phyloP scores from a whole-genome alignment of 2,113 vertebrate genomes.

The Gulo gulo region DNA sequence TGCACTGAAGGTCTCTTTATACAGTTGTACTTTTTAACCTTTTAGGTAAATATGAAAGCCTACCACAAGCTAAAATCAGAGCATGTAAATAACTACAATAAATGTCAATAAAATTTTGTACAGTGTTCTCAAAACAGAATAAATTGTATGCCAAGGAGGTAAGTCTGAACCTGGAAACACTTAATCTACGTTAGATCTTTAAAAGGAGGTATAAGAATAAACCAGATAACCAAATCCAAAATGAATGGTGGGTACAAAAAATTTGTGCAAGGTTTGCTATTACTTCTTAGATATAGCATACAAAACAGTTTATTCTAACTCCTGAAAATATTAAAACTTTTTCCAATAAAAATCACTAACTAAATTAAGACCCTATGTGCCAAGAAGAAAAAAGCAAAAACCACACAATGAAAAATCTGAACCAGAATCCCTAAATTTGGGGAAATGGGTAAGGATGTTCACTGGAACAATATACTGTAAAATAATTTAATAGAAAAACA shows the following conservation, averaged over 20 bases:
- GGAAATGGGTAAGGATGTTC: neutral
- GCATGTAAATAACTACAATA: neutral
- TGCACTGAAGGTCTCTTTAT: neutral
- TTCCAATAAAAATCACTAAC: neutral
- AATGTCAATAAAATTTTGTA: neutral
- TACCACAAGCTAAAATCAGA: neutral
- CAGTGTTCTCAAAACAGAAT: neutral
- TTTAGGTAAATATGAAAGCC: neutral
- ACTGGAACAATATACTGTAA: neutral
- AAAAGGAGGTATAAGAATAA: neutral
- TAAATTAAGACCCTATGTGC: neutral
- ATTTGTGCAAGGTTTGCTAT: neutral
- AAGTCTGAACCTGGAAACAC: neutral
- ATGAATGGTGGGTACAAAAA: neutral
- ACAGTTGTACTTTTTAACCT: neutral
- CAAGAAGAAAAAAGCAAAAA: neutral
- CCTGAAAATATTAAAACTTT: neutral
- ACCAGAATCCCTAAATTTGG: neutral
- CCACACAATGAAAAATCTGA: neutral
- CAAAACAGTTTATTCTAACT: neutral
- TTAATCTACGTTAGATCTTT: neutral
- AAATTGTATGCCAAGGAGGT: neutral
- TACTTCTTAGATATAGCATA: neutral
- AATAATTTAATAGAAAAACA: slow-evolving; percentile 5
- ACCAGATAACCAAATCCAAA: neutral